Percentiles rank a stretch among this genome's conserved stretches.
phyloP scores from a whole-genome alignment of 2,113 vertebrate genomes.

The Elachura formosa region DNA sequence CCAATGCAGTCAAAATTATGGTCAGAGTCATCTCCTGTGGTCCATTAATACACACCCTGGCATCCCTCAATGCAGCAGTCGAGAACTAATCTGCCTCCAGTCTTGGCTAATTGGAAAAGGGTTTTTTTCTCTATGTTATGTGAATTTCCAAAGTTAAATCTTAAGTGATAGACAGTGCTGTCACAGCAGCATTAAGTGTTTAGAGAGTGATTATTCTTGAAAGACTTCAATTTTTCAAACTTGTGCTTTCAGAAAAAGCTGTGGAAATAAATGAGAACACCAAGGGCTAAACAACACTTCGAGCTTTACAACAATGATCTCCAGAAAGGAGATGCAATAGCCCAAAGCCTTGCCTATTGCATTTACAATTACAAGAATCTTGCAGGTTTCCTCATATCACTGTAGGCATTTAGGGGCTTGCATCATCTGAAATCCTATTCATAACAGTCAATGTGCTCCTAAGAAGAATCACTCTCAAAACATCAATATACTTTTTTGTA shows the following conservation, averaged over 20 bases:
- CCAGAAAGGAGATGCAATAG: slow-evolving; percentile 43
- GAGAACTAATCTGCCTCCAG: slow-evolving; percentile 63
- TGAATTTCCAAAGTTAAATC: slow-evolving; percentile 73
- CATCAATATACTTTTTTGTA: slow-evolving; percentile 71
- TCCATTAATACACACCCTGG: slow-evolving; percentile 39
- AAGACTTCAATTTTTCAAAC: slow-evolving; percentile 72
- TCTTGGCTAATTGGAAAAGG: slow-evolving; percentile 69
- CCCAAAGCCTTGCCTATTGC: slow-evolving; percentile 26
- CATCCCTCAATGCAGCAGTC: slow-evolving; percentile 8
- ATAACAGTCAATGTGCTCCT: slow-evolving; percentile 63
- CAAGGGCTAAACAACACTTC: slow-evolving; percentile 52
- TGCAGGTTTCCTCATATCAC: slow-evolving; percentile 20
- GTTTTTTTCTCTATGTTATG: slow-evolving; percentile 58
- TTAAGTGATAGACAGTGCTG: slow-evolving; percentile 78
- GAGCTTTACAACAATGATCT: slow-evolving; percentile 25
- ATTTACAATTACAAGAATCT: slow-evolving; percentile 40
- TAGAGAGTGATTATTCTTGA: slow-evolving; percentile 72
- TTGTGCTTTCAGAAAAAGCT: slow-evolving; percentile 34
- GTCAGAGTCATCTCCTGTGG: not conserved
- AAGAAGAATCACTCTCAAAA: slow-evolving; percentile 68
- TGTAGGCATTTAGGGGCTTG: slow-evolving; percentile 37
- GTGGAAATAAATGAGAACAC: slow-evolving; percentile 61
- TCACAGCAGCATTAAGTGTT: slow-evolving; percentile 76
- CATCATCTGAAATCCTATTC: slow-evolving; percentile 60
- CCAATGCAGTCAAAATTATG: slow-evolving; percentile 7